phyloP scores from a whole-genome alignment of 2,888 invertebrate species.

The Chironomus riparius region DNA sequence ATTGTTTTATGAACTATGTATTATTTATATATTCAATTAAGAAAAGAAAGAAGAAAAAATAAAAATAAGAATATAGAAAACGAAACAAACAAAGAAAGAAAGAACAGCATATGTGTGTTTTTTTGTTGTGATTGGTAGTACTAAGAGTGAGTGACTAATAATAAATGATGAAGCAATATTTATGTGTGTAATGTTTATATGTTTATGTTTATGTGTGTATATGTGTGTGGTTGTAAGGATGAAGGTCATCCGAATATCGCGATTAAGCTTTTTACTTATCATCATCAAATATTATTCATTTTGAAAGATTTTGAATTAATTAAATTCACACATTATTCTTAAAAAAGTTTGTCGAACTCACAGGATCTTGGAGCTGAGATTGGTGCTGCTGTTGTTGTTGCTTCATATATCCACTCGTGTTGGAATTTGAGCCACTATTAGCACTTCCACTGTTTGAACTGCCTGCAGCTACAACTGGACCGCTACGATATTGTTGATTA shows the following conservation, averaged over 20 bases:
- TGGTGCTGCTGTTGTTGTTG: constrained; percentile 38
- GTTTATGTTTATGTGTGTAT: not conserved
- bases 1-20: no score
- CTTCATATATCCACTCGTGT: constrained; percentile 35
- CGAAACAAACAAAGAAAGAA: not conserved
- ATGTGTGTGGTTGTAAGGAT: not conserved
- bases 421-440: not conserved
- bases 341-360: constrained; percentile 33
- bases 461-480: constrained; percentile 33
- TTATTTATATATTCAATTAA: no score
- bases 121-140: not conserved
- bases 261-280: not conserved
- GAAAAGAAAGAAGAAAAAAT: not conserved
- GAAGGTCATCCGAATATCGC: not conserved
- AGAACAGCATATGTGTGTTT: not conserved
- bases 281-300: not conserved
- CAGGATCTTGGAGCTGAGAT: constrained; percentile 43
- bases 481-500: constrained; percentile 40
- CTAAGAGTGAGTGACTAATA: not conserved
- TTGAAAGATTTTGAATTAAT: not conserved
- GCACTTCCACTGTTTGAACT: not conserved
- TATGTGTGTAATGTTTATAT: not conserved
- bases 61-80: not conserved
- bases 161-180: constrained; percentile 9
- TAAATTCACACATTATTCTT: constrained; percentile 28